Evolutionary conservation across 1,140 invertebrate genomes (phyloP).

Genomic region (Drosophila pseudoobscura): DNA sequence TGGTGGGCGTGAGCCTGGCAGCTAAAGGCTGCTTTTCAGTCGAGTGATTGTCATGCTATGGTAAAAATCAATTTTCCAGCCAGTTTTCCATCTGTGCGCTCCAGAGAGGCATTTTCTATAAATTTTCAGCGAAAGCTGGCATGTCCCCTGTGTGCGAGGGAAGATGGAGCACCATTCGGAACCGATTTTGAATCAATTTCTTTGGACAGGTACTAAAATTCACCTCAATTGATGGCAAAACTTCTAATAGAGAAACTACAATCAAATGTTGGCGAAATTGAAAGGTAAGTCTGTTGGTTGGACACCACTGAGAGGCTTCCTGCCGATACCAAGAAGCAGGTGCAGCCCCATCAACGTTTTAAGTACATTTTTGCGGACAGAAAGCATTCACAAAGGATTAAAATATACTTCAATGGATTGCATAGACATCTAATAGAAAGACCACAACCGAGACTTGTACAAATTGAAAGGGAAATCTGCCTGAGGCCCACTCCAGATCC

Average conservation of each 20-base stretch:
- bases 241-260: too few species aligned
- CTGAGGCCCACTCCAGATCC: neutral
- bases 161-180: too few species aligned
- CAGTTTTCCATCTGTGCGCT: constrained; percentile 35
- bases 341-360: too few species aligned
- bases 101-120: constrained; percentile 33
- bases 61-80: constrained; percentile 74
- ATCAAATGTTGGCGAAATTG: constrained; percentile 23
- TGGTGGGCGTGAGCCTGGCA: constrained; percentile 73
- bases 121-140: constrained; percentile 53
- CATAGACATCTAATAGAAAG: neutral
- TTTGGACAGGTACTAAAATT: too few species aligned
- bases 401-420: too few species aligned
- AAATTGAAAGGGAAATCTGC: neutral
- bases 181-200: too few species aligned
- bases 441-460: too few species aligned
- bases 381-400: too few species aligned
- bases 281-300: constrained; percentile 17
- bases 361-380: too few species aligned
- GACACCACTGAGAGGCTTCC: too few species aligned
- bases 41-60: constrained; percentile 73
- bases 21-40: constrained; percentile 33
- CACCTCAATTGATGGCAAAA: too few species aligned
- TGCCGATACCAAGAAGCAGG: too few species aligned
- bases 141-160: neutral